Evolutionary conservation across 2,797 vertebrate genomes (phyloP).

Genomic region (Pyrocephalus nanus): DNA sequence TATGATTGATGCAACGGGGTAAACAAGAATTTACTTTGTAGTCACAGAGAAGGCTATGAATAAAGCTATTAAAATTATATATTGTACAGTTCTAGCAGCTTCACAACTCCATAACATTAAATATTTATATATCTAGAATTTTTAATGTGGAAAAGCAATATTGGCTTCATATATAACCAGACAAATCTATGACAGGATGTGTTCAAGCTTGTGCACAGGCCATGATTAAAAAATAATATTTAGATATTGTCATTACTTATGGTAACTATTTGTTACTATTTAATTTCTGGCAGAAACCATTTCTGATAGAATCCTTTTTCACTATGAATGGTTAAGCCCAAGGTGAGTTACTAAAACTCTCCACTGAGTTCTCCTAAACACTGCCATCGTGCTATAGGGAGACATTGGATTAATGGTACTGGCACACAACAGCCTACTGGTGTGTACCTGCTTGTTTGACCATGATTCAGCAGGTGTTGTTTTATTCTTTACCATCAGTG

Average conservation of each 20-base stretch:
- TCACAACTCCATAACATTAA: constrained; percentile 23
- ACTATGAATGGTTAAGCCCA: background rate
- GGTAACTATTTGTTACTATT: background rate
- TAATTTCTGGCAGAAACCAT: background rate
- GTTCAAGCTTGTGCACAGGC: background rate
- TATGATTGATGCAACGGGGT: background rate
- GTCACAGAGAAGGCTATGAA: background rate
- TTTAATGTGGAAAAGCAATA: constrained; percentile 31
- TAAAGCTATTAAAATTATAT: constrained; percentile 28
- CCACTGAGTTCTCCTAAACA: background rate
- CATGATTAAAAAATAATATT: background rate
- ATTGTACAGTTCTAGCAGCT: background rate
- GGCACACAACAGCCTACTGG: background rate
- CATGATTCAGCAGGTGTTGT: background rate
- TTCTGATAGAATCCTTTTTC: background rate
- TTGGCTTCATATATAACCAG: background rate
- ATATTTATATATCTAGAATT: constrained; percentile 31
- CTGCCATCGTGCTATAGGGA: background rate
- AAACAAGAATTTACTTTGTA: constrained; percentile 31
- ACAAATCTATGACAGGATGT: background rate
- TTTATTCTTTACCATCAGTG: background rate
- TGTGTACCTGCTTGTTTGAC: background rate
- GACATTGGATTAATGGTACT: background rate
- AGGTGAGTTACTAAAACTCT: background rate
- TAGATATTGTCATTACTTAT: background rate